Percentiles rank a stretch among this genome's conserved stretches.
phyloP scores from a whole-genome alignment of 1,140 invertebrate species.

The Cotesia typhae region DNA sequence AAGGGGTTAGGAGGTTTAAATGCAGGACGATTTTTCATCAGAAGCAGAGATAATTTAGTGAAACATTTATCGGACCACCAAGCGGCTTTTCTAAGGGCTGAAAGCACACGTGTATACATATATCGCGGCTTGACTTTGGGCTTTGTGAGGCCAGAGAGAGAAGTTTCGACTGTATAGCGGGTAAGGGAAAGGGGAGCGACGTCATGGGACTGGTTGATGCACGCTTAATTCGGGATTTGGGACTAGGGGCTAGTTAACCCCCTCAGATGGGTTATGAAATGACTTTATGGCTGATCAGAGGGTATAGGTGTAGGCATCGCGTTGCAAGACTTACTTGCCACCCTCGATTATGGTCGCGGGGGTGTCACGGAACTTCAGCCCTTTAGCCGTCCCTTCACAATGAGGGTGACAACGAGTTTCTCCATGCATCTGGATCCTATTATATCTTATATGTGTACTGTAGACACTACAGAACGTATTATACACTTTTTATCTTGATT shows the following conservation, averaged over 20 bases:
- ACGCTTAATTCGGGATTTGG: conserved; percentile 58
- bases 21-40: conserved; percentile 32
- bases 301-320: conserved; percentile 51
- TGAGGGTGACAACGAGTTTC: conserved; percentile 54
- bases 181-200: conserved; percentile 4
- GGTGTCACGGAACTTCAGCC: conserved; percentile 37
- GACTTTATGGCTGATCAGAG: conserved; percentile 67
- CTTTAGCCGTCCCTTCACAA: conserved; percentile 30
- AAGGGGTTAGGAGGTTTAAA: neutral
- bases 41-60: conserved; percentile 36
- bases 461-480: too few species aligned
- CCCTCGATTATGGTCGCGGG: conserved; percentile 39
- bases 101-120: conserved; percentile 4
- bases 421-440: conserved; percentile 38
- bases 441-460: neutral
- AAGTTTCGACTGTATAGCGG: neutral
- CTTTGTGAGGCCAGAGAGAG: conserved; percentile 19
- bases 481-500: neutral
- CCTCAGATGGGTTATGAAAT: conserved; percentile 61
- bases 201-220: conserved; percentile 45
- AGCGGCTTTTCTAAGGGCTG: conserved; percentile 36
- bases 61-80: conserved; percentile 7
- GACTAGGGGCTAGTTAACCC: conserved; percentile 59
- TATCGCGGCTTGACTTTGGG: neutral
- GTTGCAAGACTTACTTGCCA: conserved; percentile 15